Conservation (phyloP, 2,113 vertebrate genomes). For the Leptocoma aspasia region DNA sequence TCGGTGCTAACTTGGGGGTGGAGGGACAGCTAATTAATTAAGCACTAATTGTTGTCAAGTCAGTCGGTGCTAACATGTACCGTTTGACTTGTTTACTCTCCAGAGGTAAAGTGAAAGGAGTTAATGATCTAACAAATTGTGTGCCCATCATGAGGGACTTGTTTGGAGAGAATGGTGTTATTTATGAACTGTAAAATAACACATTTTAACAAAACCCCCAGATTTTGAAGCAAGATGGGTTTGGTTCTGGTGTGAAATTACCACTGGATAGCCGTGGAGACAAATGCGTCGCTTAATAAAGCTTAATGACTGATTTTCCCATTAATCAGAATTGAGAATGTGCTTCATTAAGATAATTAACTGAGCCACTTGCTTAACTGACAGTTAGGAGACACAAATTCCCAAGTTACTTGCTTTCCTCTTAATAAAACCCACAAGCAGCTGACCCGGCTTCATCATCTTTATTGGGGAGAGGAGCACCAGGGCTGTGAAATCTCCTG, state of each 20-base stretch:
- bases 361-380: slow-evolving; percentile 50
- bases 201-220: background rate
- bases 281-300: slow-evolving; percentile 64
- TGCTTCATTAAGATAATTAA: slow-evolving; percentile 75
- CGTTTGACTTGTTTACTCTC: slow-evolving; percentile 60
- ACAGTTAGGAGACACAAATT: slow-evolving; percentile 41
- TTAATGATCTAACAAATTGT: slow-evolving; percentile 65
- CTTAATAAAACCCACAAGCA: slow-evolving; percentile 34
- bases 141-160: slow-evolving; percentile 38
- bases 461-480: background rate
- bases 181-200: slow-evolving; percentile 55
- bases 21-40: slow-evolving; percentile 62
- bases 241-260: slow-evolving; percentile 13
- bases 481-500: background rate
- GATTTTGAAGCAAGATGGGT: background rate
- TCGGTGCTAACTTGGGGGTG: slow-evolving; percentile 23
- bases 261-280: slow-evolving; percentile 47
- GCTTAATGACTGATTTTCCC: slow-evolving; percentile 69
- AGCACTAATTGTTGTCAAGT: slow-evolving; percentile 54
- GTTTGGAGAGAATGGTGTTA: slow-evolving; percentile 12
- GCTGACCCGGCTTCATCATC: background rate
- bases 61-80: slow-evolving; percentile 40
- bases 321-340: slow-evolving; percentile 66
- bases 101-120: slow-evolving; percentile 35
- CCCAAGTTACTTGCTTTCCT: slow-evolving; percentile 51